Base-by-base conservation (phyloP, 2,113 vertebrate species). In the Bos indicus region DNA sequence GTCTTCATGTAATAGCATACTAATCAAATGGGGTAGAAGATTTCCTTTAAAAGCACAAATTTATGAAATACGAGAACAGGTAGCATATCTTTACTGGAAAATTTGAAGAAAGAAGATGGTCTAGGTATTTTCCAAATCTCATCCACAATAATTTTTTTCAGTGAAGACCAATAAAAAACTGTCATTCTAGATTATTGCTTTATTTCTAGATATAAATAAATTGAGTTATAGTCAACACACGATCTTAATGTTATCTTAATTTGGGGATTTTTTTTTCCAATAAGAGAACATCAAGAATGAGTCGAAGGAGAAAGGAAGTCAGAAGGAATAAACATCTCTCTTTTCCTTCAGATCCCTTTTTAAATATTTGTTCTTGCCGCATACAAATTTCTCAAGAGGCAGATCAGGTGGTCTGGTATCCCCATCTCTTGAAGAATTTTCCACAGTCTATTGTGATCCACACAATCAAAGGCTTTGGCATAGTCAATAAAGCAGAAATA, bases 181-280 rank as follows among this genome's bases (percentile, higher is more conserved):
- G n/a, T n/a, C 16, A 67, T 81, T 85, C 33, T 17, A 94, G 28
- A 85, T 93, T 51, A 54, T 14, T 96, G 25, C 26, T 92, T 90
- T 83, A 60, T 40, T 81, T 93, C 57, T 54, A 86, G 57, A 89
- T 26, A 71, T 82, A 67, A 94, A 19, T 21, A 83, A 89, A 89
- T 56, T 82, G 59, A 78, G 7, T 57, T 80, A 46, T 2, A 57
- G 36, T 48, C 7, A 90, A 74, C 48, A 3, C 28, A 46, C 62
- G 59, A 85, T 51, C 48, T 87, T 94, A 60, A 48, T 88, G 71
- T 80, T 90, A 93, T 36, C 54, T 91, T 95, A 94, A 88, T 48
- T 84, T 10, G 23, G 36, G 52, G 6, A 52, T 16, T 60, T 60
- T 82, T 57, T 67, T 36, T 87, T 23, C 59, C 3, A 19, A 46